Evolutionary conservation across 1,140 invertebrate genomes (phyloP), one percentile per base, ranked within the genome.

Genomic region (Lepidurus apus): DNA sequence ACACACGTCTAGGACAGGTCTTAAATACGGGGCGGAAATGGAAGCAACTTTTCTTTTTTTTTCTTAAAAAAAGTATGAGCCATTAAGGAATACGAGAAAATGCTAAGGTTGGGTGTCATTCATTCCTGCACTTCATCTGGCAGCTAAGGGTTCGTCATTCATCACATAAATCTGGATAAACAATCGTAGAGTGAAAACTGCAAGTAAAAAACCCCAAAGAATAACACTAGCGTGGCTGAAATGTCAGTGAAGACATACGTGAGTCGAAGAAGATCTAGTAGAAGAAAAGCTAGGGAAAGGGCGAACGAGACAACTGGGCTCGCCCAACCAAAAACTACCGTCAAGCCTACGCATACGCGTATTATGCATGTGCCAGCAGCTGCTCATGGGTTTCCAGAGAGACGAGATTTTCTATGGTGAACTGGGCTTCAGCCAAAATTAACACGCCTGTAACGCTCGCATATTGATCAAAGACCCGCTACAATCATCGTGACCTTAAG

Each of bases 381-480:
- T 65, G 53, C 53, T 65, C 53, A n/a, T 65, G 53, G 53, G 53
- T 9, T 7, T 17, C 17, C 26, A 26, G 26, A 26, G 17, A n/a
- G 53, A n/a, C 53, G 21, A 65, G 53, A 65, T 7, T 65, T 65
- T 13, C 53, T 65, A n/a, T 13, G 21, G 53, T 65, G 53, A 65
- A 65, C 53, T 65, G 21, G 13, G 53, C 17, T 21, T 65, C 6
- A 17, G 53, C 53, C 53, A 65, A 65, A 65, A 65, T 65, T 65
- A 65, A 65, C 53, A 65, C 53, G 8, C 53, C 53, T 65, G 17
- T 21, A 17, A 13, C 17, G 53, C 21, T 9, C 17, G 53, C 21
- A 65, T 17, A 34, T 65, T 65, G 53, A 65, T 65, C 53, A 65
- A 65, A 65, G 53, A 65, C 53, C 53, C 53, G 53, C 53, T 65